Percentiles rank a stretch among this genome's conserved stretches.
phyloP scores from a whole-genome alignment of 2,797 vertebrate genomes.

The Champsocephalus esox region DNA sequence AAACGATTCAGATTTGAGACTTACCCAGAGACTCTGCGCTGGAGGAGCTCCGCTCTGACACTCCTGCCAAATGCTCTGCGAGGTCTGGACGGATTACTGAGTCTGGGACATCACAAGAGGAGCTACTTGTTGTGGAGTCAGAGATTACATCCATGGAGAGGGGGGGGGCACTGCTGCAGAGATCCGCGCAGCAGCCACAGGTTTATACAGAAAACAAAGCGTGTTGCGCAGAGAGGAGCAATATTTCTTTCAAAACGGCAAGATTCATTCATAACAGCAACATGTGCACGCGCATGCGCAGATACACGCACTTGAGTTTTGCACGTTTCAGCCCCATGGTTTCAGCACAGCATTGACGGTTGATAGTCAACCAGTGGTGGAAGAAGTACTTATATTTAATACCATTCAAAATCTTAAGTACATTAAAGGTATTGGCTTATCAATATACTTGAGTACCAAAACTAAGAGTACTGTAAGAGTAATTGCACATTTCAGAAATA shows the following conservation, averaged over 20 bases:
- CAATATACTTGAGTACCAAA: too few species aligned
- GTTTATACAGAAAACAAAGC: background rate
- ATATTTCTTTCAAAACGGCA: background rate
- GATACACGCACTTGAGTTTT: background rate
- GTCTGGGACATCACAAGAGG: conserved; percentile 56
- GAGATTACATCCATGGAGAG: conserved; percentile 69
- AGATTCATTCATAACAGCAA: conserved; percentile 6
- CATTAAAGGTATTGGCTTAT: too few species aligned
- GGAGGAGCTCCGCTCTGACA: conserved; percentile 68
- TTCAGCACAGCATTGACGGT: too few species aligned
- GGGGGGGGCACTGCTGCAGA: conserved; percentile 7
- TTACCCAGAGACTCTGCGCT: conserved; percentile 72
- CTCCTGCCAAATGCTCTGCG: conserved; percentile 65
- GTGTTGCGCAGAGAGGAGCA: conserved; percentile 10
- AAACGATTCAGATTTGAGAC: conserved; percentile 41
- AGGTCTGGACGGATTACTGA: conserved; percentile 69
- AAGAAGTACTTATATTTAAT: too few species aligned
- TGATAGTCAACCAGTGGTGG: too few species aligned
- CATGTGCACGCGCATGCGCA: background rate
- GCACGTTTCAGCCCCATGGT: background rate
- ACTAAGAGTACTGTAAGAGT: too few species aligned
- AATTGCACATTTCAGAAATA: too few species aligned
- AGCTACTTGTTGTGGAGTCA: conserved; percentile 61
- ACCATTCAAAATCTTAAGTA: too few species aligned
- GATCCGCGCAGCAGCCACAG: conserved; percentile 19